These are phyloP conservation scores for Dasysyrphus tricinctus DNA, from an alignment of 2,888 invertebrate species.

Conservation along the genomic window DNA sequence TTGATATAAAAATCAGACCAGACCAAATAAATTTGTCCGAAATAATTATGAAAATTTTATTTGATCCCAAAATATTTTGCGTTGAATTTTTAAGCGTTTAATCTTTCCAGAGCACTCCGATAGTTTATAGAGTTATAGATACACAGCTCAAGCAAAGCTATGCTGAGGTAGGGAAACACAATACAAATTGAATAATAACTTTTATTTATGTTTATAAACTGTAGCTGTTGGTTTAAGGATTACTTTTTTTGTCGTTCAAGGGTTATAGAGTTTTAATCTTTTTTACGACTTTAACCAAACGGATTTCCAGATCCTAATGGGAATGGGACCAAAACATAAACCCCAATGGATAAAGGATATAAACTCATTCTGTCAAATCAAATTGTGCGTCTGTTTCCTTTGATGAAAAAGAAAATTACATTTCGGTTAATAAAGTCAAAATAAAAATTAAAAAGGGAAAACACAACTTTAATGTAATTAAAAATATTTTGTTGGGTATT, in stretches of 20 bases:
- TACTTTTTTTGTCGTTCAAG: constrained; percentile 6
- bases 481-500: constrained; percentile 48
- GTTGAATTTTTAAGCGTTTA: constrained; percentile 7
- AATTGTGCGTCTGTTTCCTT: constrained; percentile 21
- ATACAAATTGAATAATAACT: constrained; percentile 18
- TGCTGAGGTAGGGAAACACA: background rate
- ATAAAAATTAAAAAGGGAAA: constrained; percentile 8
- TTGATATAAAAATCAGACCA: constrained; percentile 15
- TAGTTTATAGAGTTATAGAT: background rate
- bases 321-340: background rate
- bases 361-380: constrained; percentile 6
- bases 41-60: constrained; percentile 31
- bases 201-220: constrained; percentile 21
- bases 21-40: constrained; percentile 27
- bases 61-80: constrained; percentile 14
- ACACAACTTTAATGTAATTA: constrained; percentile 54
- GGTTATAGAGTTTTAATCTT: constrained; percentile 41
- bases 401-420: constrained; percentile 60
- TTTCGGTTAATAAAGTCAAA: constrained; percentile 66
- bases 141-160: background rate
- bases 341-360: constrained; percentile 24
- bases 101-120: background rate
- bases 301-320: background rate
- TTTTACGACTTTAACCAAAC: constrained; percentile 5
- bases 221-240: constrained; percentile 24